Conservation (phyloP, 2,888 invertebrate genomes). For the Choreutis nemorana region DNA sequence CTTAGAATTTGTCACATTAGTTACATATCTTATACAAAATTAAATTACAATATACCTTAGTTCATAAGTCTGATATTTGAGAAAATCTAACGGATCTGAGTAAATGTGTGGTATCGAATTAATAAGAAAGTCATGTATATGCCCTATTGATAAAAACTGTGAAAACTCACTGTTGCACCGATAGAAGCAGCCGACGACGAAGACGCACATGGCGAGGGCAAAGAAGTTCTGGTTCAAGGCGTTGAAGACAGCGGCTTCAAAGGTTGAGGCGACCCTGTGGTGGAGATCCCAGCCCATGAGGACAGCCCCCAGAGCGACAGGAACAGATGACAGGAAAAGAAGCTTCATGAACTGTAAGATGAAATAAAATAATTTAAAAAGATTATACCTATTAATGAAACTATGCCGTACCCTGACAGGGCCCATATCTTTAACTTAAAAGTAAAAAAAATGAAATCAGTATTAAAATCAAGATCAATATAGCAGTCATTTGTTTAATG, state of each 20-base stretch:
- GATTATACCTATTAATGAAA: no score
- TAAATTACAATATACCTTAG: no score
- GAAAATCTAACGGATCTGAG: no score
- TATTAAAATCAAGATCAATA: no score
- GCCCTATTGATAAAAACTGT: background rate
- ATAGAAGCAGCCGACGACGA: slow-evolving; percentile 50
- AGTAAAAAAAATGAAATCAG: no score
- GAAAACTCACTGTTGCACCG: slow-evolving; percentile 40
- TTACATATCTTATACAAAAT: no score
- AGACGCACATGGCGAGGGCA: slow-evolving; percentile 48
- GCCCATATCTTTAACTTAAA: no score
- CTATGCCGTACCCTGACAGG: no score
- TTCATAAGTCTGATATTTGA: no score
- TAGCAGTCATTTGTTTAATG: no score
- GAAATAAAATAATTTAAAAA: slow-evolving; percentile 1
- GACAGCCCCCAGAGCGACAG: slow-evolving; percentile 35
- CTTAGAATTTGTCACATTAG: no score
- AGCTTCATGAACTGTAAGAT: slow-evolving; percentile 38
- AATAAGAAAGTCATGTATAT: background rate
- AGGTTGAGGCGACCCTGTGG: slow-evolving; percentile 41
- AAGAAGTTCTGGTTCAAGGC: slow-evolving; percentile 56
- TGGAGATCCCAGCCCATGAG: slow-evolving; percentile 59
- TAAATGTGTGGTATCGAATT: background rate
- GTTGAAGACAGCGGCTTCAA: slow-evolving; percentile 51
- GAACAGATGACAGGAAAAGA: slow-evolving; percentile 36